Conservation (phyloP, 2,113 vertebrate species). For the Galemys pyrenaicus region DNA sequence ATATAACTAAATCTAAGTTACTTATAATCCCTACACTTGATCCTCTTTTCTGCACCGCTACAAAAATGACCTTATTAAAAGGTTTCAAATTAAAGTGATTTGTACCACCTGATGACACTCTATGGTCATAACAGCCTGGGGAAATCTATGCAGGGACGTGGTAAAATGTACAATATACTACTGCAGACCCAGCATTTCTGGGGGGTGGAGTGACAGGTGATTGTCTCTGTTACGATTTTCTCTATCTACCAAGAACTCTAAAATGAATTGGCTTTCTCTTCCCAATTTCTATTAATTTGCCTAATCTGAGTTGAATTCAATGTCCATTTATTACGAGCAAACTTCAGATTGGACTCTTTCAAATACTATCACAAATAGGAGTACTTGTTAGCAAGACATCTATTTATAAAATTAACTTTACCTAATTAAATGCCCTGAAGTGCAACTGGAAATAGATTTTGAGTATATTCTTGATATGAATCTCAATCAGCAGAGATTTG, state of each 20-base stretch:
- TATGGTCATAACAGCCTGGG: accelerated
- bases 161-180: neutral
- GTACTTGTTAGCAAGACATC: neutral
- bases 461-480: neutral
- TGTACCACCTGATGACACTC: neutral
- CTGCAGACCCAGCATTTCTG: neutral
- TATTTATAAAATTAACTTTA: constrained; percentile 12
- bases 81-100: neutral
- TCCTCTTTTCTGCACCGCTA: neutral
- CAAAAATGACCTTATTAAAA: neutral
- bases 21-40: neutral
- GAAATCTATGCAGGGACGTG: neutral
- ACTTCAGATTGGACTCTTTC: neutral
- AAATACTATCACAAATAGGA: neutral
- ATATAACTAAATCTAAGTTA: neutral
- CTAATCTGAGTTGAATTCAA: neutral
- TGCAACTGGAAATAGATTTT: neutral
- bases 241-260: neutral
- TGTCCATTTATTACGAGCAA: neutral
- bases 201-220: neutral
- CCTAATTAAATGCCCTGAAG: neutral
- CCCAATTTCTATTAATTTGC: neutral
- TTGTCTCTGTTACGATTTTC: neutral
- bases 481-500: neutral
- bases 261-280: neutral